A percentile compares a stretch with the other conserved stretches of the same genome.
Evolutionary conservation across 2,113 vertebrate species (phyloP).

Genomic region (Maccullochella peelii): DNA sequence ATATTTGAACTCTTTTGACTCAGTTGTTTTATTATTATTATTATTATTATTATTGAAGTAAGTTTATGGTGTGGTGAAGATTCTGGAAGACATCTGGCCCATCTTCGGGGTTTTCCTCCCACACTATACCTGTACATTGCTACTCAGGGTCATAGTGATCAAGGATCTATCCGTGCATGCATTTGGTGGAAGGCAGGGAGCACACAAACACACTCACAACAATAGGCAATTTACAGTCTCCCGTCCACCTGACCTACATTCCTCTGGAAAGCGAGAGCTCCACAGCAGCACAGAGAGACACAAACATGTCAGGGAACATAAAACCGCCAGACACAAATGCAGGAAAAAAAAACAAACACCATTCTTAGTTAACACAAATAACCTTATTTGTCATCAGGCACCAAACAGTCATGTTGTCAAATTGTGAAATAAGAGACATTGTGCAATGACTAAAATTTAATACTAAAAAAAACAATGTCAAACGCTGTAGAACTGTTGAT

Average conservation of each 20-base stretch:
- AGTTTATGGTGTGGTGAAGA: too few species aligned
- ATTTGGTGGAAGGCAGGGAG: background rate
- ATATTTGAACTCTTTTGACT: too few species aligned
- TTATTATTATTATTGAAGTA: too few species aligned
- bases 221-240: constrained; percentile 53
- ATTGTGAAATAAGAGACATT: background rate
- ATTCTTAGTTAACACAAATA: background rate
- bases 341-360: background rate
- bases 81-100: too few species aligned
- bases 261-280: constrained; percentile 36
- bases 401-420: background rate
- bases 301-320: background rate
- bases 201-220: constrained; percentile 28
- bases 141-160: background rate
- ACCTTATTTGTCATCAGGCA: background rate
- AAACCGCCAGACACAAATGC: background rate
- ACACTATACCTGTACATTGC: background rate
- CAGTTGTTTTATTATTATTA: too few species aligned
- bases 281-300: constrained; percentile 18
- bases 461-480: background rate
- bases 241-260: constrained; percentile 68
- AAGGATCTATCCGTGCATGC: constrained; percentile 5
- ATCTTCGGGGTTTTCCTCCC: too few species aligned
- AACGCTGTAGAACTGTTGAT: background rate
- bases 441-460: background rate